phyloP scores from a whole-genome alignment of 2,888 invertebrate species.

The Cenopis cana region DNA sequence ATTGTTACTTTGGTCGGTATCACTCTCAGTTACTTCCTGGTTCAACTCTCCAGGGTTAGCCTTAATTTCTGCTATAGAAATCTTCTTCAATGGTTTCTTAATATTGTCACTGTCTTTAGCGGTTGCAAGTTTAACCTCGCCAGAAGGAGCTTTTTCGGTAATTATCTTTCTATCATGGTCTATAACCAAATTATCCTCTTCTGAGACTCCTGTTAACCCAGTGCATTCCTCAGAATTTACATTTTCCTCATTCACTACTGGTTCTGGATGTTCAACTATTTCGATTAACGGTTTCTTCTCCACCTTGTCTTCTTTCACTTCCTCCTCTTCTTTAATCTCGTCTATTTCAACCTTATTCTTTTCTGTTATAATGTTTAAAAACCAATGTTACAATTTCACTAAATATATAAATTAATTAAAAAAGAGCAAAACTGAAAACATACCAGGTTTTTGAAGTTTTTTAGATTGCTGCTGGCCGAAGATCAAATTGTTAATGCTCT shows the following conservation, averaged over 20 bases:
- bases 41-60: conserved; percentile 40
- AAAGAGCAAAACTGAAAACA: not conserved
- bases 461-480: conserved; percentile 62
- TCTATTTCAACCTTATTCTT: conserved; percentile 52
- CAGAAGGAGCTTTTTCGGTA: conserved; percentile 47
- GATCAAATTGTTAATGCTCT: conserved; percentile 65
- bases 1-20: conserved; percentile 46
- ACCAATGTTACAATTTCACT: not conserved
- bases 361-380: conserved; percentile 50
- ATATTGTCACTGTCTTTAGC: not conserved
- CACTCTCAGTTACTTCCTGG: conserved; percentile 46
- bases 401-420: not conserved
- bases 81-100: conserved; percentile 54
- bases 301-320: conserved; percentile 51
- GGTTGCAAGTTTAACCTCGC: conserved; percentile 16
- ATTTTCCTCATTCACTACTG: conserved; percentile 50
- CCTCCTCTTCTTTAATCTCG: conserved; percentile 53
- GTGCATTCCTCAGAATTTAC: conserved; percentile 46
- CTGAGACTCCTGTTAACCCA: conserved; percentile 48
- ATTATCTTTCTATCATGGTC: conserved; percentile 64
- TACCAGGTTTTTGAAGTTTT: conserved; percentile 51
- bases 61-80: conserved; percentile 47
- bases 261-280: conserved; percentile 61
- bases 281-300: conserved; percentile 69
- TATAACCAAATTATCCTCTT: conserved; percentile 59